Evolutionary conservation across 2,888 invertebrate genomes (phyloP).

Genomic region (Thera obeliscata): DNA sequence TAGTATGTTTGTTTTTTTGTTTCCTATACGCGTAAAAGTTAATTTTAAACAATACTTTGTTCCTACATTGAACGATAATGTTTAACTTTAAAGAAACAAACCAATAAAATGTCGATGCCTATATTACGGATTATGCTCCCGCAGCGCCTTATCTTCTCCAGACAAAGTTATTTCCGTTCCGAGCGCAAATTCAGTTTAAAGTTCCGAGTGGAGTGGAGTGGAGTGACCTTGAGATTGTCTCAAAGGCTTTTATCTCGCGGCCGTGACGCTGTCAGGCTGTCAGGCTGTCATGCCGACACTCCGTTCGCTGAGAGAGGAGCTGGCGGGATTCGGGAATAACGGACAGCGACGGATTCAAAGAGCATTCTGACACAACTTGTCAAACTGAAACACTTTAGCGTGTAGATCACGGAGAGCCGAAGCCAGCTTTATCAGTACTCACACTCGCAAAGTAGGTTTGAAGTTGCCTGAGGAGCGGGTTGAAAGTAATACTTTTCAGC

Average conservation of each 20-base stretch:
- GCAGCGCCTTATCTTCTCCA: background rate
- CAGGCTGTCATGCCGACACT: constrained; percentile 16
- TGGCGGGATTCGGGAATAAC: constrained; percentile 9
- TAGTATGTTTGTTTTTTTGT: too few relatives aligned
- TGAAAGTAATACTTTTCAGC: too few relatives aligned
- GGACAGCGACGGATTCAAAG: constrained; percentile 7
- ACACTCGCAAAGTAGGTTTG: too few relatives aligned
- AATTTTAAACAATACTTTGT: too few relatives aligned
- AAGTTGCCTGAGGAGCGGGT: too few relatives aligned
- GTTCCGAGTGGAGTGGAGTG: constrained; percentile 30
- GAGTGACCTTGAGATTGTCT: constrained; percentile 34
- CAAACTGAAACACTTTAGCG: background rate
- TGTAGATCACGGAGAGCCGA: too few relatives aligned
- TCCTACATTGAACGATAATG: too few relatives aligned
- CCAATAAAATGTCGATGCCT: too few relatives aligned
- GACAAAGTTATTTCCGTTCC: constrained; percentile 14
- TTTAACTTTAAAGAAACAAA: too few relatives aligned
- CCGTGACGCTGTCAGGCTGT: constrained; percentile 32
- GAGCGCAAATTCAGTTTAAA: constrained; percentile 31
- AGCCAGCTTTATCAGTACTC: too few relatives aligned
- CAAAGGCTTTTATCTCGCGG: constrained; percentile 38
- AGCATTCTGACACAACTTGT: constrained; percentile 7
- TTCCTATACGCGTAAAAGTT: too few relatives aligned
- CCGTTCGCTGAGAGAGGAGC: constrained; percentile 5
- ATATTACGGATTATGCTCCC: too few relatives aligned